Evolutionary conservation across 2,888 invertebrate genomes (phyloP).

Genomic region (Watsonalla binaria): DNA sequence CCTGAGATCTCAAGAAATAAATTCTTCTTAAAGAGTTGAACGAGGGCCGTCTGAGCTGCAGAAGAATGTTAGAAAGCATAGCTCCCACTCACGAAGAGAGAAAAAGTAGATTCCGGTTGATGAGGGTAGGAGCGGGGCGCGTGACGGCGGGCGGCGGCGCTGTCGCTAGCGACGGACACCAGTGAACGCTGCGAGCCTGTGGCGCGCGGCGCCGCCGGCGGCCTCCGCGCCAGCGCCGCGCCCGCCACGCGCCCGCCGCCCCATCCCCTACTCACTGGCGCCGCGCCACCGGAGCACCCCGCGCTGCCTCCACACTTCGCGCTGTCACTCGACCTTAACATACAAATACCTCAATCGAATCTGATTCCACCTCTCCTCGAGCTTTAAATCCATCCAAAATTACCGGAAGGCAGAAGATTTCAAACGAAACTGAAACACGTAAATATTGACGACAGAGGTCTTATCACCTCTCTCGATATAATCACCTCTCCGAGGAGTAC

Average conservation of each 20-base stretch:
- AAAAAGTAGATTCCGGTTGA: constrained; percentile 67
- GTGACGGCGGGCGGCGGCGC: constrained; percentile 66
- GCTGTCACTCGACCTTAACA: constrained; percentile 82
- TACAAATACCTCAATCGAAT: constrained; percentile 11
- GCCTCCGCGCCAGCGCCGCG: constrained; percentile 42
- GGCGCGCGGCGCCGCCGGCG: constrained; percentile 48
- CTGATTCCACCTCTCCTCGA: constrained; percentile 10
- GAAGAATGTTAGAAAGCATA: constrained; percentile 69
- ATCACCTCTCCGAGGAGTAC: constrained; percentile 83
- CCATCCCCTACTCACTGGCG: constrained; percentile 8
- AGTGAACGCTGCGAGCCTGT: constrained; percentile 71
- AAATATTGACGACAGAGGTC: too few species aligned
- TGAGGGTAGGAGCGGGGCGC: constrained; percentile 60
- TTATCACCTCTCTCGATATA: constrained; percentile 4
- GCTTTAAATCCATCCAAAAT: background rate
- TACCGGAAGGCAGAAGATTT: background rate
- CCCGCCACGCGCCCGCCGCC: constrained; percentile 34
- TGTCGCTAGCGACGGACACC: constrained; percentile 74
- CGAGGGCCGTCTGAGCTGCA: constrained; percentile 36
- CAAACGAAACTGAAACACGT: too few species aligned
- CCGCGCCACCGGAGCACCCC: constrained; percentile 48
- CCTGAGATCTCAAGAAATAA: too few species aligned
- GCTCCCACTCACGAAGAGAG: constrained; percentile 78
- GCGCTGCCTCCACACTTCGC: constrained; percentile 76
- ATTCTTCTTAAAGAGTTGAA: background rate